Evolutionary conservation across 2,797 vertebrate genomes (phyloP).

Genomic region (Acanthurus leucopareius): DNA sequence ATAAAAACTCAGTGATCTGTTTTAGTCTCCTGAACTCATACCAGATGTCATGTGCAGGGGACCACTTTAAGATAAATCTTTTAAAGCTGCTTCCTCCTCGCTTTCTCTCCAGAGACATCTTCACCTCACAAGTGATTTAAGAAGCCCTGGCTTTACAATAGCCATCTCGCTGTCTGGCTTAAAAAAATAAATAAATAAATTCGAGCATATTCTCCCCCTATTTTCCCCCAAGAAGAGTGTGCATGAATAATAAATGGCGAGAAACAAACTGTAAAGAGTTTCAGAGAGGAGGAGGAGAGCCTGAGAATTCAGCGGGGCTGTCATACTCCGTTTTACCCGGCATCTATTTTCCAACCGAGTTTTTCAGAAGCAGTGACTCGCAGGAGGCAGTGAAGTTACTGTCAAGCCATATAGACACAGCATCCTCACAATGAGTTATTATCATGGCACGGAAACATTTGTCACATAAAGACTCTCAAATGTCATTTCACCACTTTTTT

Average conservation of each 20-base stretch:
- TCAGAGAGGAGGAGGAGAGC: constrained; percentile 33
- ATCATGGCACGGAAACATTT: not conserved
- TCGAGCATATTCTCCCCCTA: constrained; percentile 38
- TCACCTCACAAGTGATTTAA: constrained; percentile 33
- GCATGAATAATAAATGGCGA: constrained; percentile 72
- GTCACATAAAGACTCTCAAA: not conserved
- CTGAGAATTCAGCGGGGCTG: constrained; percentile 37
- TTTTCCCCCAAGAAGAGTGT: constrained; percentile 53
- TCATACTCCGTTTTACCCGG: constrained; percentile 51
- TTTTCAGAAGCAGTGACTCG: constrained; percentile 10
- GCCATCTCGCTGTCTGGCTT: constrained; percentile 21
- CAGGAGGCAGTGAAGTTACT: not conserved
- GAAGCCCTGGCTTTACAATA: not conserved
- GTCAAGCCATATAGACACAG: constrained; percentile 10
- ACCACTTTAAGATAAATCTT: constrained; percentile 27
- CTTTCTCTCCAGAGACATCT: constrained; percentile 27
- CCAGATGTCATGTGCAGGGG: not conserved
- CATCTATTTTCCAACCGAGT: constrained; percentile 23
- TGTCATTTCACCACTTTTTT: not conserved
- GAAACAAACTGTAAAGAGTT: constrained; percentile 51
- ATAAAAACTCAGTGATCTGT: not conserved
- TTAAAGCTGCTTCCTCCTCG: constrained; percentile 17
- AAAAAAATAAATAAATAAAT: constrained; percentile 2
- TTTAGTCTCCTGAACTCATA: not conserved
- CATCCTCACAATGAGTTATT: not conserved